Evolutionary conservation across 2,888 invertebrate genomes (phyloP).

Genomic region (Trilocha varians): DNA sequence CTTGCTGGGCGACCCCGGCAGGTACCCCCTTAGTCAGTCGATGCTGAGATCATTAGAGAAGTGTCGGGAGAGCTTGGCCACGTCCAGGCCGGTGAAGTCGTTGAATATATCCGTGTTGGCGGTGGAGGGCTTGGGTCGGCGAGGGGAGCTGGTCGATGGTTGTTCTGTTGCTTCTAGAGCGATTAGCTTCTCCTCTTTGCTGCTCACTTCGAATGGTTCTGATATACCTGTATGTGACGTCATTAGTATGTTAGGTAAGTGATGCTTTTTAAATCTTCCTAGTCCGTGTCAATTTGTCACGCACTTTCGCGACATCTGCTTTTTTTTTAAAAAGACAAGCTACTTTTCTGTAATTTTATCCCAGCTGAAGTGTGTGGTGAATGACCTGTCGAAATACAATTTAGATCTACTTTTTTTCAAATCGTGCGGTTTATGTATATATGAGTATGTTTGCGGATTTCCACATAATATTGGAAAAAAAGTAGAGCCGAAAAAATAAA

Average conservation of each 20-base stretch:
- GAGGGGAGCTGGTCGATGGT: slow-evolving; percentile 35
- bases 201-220: slow-evolving; percentile 62
- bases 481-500: no score
- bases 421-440: slow-evolving; percentile 1
- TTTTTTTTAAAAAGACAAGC: no score
- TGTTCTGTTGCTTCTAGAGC: slow-evolving; percentile 33
- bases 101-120: slow-evolving; percentile 57
- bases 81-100: slow-evolving; percentile 62
- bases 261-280: no score
- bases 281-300: no score
- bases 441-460: no score
- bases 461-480: no score
- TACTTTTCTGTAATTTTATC: no score
- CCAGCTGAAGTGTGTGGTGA: no score
- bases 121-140: slow-evolving; percentile 31
- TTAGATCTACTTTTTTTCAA: no score
- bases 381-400: no score
- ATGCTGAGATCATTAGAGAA: slow-evolving; percentile 65
- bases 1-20: slow-evolving; percentile 55
- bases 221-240: slow-evolving; percentile 49
- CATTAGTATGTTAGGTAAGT: not conserved
- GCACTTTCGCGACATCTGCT: no score
- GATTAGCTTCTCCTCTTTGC: slow-evolving; percentile 49
- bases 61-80: slow-evolving; percentile 60
- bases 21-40: slow-evolving; percentile 66